Evolutionary conservation across 1,140 invertebrate species (phyloP), one percentile per base, ranked within the genome.

Genomic region (Ostrea denselamellosa): DNA sequence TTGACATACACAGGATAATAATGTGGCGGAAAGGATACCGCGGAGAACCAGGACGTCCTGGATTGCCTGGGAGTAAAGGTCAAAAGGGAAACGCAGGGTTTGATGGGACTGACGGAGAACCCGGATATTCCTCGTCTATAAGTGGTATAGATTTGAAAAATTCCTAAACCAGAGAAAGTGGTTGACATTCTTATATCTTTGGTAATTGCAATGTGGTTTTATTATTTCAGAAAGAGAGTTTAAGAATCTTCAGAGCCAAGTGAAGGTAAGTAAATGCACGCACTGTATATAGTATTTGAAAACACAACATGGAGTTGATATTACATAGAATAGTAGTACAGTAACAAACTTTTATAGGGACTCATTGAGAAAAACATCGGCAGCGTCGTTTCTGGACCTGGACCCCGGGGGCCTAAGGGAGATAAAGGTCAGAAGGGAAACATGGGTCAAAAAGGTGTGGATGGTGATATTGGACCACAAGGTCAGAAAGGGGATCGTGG

Each of bases 371-470:
- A 53, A n/a, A 52, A 83, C 12, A 83, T 7, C 3, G 12, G 17
- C 17, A 19, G 14, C 17, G 53, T 9, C 8, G 82, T 14, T 53
- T 52, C n/a, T 83, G 22, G 0, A 54, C 17, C 19, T 8, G 8
- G 28, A 10, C 81, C 81, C 19, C 3, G 3, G 68, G 68, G 68
- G 0, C 22, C 68, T 3, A 28, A 71, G 28, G 68, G 68, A 2
- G 9, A 71, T 51, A 53, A 9, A 22, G 82, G 82, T 83, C 82
- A 83, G 9, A 52, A 52, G 17, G 82, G 82, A 19, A 44, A 83
- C 34, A 1, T 9, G 8, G 82, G 82, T 54, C 34, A 22, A 54
- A 52, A 10, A 83, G 82, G 82, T 22, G 12, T 14, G 5, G 0
- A 4, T 17, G 71, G 71, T 5, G 8, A 17, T 7, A 25, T n/a